Conservation (phyloP, 2,888 invertebrate species). For the Myopa tessellatipennis region DNA sequence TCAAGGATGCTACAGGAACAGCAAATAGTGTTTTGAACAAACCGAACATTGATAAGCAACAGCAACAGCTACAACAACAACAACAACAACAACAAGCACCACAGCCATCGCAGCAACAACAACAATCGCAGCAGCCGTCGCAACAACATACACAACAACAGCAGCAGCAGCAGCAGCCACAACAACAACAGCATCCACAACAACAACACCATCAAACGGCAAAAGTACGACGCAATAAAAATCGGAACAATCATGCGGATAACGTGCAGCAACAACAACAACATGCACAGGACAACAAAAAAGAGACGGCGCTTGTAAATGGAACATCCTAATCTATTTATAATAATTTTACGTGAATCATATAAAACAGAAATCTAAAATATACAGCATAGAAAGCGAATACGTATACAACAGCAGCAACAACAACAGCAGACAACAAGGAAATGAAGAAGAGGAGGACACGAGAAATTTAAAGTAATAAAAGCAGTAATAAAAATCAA, state of each 20-base stretch:
- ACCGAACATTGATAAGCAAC: conserved; percentile 52
- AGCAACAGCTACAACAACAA: conserved; percentile 48
- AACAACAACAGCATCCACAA: conserved; percentile 50
- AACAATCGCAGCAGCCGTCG: conserved; percentile 45
- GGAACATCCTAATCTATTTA: conserved; percentile 64
- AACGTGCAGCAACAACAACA: conserved; percentile 50
- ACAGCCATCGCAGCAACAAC: conserved; percentile 46
- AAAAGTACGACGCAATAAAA: conserved; percentile 64
- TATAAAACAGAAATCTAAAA: background rate
- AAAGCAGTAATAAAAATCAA: background rate
- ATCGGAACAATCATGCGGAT: conserved; percentile 54
- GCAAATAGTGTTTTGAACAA: conserved; percentile 55
- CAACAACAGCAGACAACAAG: background rate
- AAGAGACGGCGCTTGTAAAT: conserved; percentile 67
- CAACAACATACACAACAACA: conserved; percentile 46
- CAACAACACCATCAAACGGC: conserved; percentile 50
- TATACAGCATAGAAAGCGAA: background rate
- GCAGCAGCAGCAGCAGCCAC: conserved; percentile 49
- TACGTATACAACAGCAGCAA: background rate
- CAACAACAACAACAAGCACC: conserved; percentile 49
- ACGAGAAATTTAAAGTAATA: background rate
- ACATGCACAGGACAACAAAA: conserved; percentile 58
- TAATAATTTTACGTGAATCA: background rate
- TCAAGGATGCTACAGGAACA: conserved; percentile 52
- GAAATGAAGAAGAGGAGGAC: background rate